Percentiles rank a stretch among this genome's conserved stretches.
Conservation (phyloP, 2,888 invertebrate species). For the Nephrotoma appendiculata region DNA sequence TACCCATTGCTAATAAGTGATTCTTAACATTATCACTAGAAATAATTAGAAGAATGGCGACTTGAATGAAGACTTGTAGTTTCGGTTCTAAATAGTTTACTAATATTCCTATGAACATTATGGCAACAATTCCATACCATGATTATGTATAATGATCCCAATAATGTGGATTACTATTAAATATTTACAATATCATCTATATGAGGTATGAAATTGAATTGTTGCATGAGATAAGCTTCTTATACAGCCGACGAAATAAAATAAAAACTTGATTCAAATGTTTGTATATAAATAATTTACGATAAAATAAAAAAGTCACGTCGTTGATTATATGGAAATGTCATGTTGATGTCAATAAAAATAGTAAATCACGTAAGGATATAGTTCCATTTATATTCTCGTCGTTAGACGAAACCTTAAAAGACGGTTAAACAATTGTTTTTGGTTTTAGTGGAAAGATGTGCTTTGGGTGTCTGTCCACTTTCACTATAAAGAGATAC, state of each 20-base stretch:
- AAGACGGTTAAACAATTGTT: not conserved
- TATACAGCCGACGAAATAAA: not conserved
- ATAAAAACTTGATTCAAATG: not conserved
- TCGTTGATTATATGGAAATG: not conserved
- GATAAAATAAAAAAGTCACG: not conserved
- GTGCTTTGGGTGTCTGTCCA: not conserved
- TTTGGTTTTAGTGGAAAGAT: not conserved
- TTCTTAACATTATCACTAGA: too few species aligned
- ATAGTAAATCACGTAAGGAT: not conserved
- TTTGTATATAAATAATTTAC: not conserved
- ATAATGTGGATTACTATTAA: too few species aligned
- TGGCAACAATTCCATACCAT: too few species aligned
- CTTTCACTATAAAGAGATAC: not conserved
- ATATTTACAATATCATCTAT: too few species aligned
- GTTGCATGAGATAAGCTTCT: not conserved
- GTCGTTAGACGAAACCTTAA: not conserved
- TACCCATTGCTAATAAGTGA: too few species aligned
- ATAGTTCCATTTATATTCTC: not conserved
- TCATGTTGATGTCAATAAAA: not conserved
- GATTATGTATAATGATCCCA: too few species aligned
- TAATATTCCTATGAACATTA: too few species aligned
- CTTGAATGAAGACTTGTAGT: too few species aligned
- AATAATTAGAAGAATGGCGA: too few species aligned
- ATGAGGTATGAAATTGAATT: not conserved
- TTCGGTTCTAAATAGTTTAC: too few species aligned